Conservation (phyloP, 1,140 invertebrate species). For the Anthonomus grandis region DNA sequence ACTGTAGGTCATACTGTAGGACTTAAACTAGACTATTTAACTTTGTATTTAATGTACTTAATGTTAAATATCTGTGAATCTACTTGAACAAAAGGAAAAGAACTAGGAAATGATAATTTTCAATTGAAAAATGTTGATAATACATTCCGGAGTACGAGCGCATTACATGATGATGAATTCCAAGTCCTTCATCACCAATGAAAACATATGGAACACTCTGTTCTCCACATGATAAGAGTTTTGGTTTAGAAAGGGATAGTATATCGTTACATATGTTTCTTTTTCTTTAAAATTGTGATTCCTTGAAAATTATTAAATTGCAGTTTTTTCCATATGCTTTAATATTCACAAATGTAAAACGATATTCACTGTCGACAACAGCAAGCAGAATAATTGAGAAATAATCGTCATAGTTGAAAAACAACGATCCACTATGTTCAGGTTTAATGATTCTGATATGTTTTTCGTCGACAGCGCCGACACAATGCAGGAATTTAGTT, state of each 20-base stretch:
- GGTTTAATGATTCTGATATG: too few relatives aligned
- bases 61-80: too few relatives aligned
- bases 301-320: background rate
- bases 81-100: too few relatives aligned
- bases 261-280: background rate
- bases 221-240: background rate
- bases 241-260: background rate
- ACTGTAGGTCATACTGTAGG: too few relatives aligned
- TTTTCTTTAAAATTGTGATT: background rate
- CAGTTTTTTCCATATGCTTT: background rate
- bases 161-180: background rate
- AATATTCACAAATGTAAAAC: background rate
- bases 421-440: background rate
- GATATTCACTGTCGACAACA: background rate
- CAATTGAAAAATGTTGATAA: too few relatives aligned
- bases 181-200: too few relatives aligned
- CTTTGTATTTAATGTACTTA: too few relatives aligned
- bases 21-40: too few relatives aligned
- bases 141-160: too few relatives aligned
- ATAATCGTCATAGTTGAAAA: background rate
- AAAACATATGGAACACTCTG: background rate
- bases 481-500: background rate
- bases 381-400: background rate
- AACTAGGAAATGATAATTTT: too few relatives aligned
- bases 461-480: too few relatives aligned